These are phyloP conservation scores for Sisor rabdophorus DNA, from an alignment of 2,113 vertebrate genomes.

Conservation along the genomic window DNA sequence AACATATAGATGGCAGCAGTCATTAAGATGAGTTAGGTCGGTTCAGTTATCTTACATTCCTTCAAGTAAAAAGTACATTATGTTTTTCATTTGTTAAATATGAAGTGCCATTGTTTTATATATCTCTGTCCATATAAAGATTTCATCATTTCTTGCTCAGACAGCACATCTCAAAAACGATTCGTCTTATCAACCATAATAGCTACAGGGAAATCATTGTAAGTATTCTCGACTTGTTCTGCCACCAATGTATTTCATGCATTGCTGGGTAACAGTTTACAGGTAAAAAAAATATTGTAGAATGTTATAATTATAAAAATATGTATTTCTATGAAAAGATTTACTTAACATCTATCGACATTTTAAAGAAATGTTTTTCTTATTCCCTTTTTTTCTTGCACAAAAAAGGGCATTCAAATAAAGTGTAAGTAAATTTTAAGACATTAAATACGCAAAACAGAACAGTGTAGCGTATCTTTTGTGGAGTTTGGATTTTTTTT, in stretches of 20 bases:
- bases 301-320: too few relatives aligned
- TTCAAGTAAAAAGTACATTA: conserved; percentile 62
- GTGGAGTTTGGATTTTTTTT: too few relatives aligned
- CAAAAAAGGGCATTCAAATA: too few relatives aligned
- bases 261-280: conserved; percentile 2
- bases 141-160: conserved; percentile 62
- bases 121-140: conserved; percentile 52
- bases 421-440: neutral
- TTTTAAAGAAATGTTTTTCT: too few relatives aligned
- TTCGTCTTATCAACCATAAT: conserved; percentile 60
- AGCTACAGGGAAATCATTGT: conserved; percentile 51
- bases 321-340: too few relatives aligned
- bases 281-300: neutral
- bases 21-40: conserved; percentile 67
- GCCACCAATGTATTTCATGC: conserved; percentile 5
- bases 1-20: conserved; percentile 59
- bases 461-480: neutral
- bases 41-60: conserved; percentile 66
- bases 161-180: conserved; percentile 54
- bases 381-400: too few relatives aligned
- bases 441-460: neutral
- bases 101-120: conserved; percentile 60
- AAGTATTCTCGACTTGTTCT: conserved; percentile 47
- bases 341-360: too few relatives aligned
- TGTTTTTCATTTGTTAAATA: conserved; percentile 66